Percentiles rank a stretch among this genome's conserved stretches.
Evolutionary conservation across 2,113 vertebrate species (phyloP).

Genomic region (Gallinago media): DNA sequence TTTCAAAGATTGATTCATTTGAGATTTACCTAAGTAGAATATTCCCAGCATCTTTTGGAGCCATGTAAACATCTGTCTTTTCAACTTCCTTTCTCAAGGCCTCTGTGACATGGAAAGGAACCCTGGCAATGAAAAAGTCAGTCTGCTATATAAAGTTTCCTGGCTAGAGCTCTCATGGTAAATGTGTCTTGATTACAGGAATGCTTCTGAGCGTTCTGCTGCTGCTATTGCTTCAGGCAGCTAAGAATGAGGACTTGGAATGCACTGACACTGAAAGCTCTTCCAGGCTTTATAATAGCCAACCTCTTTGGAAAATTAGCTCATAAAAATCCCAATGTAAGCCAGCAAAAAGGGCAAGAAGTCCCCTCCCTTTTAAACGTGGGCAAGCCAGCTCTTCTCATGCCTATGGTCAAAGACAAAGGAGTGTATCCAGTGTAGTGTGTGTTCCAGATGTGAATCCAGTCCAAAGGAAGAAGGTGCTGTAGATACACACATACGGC

Average conservation of each 20-base stretch:
- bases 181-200: conserved; percentile 49
- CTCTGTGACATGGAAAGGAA: conserved; percentile 30
- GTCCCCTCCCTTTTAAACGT: background rate
- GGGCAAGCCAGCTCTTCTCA: background rate
- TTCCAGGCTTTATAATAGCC: conserved; percentile 43
- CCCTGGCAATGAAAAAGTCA: background rate
- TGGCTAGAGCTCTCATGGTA: conserved; percentile 10
- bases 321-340: conserved; percentile 30
- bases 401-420: background rate
- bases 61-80: conserved; percentile 12
- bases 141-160: conserved; percentile 37
- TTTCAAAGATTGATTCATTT: background rate
- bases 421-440: background rate
- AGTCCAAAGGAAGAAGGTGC: background rate
- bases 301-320: conserved; percentile 47
- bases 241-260: conserved; percentile 7
- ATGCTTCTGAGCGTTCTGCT: conserved; percentile 16
- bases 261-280: background rate
- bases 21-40: background rate
- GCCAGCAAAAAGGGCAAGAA: conserved; percentile 11
- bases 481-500: background rate
- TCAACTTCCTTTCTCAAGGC: conserved; percentile 33
- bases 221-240: conserved; percentile 42
- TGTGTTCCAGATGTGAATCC: background rate
- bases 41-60: background rate